A percentile compares a stretch with the other conserved stretches of the same genome.
These are phyloP conservation scores for Burhinus bistriatus DNA, from an alignment of 2,113 vertebrate species.

Conservation along the genomic window DNA sequence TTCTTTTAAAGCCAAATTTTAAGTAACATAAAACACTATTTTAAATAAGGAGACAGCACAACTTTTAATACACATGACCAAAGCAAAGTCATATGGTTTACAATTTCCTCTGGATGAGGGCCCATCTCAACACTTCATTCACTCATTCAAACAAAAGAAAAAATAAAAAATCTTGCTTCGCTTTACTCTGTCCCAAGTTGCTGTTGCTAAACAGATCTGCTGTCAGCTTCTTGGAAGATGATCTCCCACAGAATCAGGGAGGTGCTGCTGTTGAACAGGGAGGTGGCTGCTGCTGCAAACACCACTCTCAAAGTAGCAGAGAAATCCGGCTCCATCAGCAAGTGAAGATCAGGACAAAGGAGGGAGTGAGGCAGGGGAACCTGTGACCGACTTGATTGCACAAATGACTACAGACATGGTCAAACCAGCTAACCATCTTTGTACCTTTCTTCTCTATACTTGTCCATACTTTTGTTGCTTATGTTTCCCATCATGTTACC, in stretches of 20 bases:
- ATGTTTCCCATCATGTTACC: neutral
- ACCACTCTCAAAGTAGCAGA: neutral
- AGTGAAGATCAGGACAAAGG: neutral
- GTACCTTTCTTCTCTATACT: neutral
- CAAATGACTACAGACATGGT: neutral
- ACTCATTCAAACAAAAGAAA: neutral
- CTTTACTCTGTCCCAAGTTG: neutral
- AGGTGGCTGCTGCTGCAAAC: neutral
- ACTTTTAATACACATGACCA: neutral
- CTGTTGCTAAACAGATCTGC: neutral
- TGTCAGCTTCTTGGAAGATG: neutral
- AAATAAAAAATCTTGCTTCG: neutral
- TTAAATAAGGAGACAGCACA: neutral
- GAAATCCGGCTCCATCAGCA: neutral
- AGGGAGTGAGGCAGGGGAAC: neutral
- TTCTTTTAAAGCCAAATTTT: neutral
- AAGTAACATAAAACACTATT: neutral
- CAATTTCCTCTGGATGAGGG: neutral
- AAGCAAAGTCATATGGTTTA: neutral
- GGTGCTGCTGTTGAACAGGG: neutral
- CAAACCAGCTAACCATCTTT: neutral
- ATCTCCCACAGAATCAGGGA: constrained; percentile 17
- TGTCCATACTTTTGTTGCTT: neutral
- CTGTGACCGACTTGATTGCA: neutral
- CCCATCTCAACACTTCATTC: neutral